phyloP scores from a whole-genome alignment of 1,140 invertebrate species.

The Hydropsyche tenuis region DNA sequence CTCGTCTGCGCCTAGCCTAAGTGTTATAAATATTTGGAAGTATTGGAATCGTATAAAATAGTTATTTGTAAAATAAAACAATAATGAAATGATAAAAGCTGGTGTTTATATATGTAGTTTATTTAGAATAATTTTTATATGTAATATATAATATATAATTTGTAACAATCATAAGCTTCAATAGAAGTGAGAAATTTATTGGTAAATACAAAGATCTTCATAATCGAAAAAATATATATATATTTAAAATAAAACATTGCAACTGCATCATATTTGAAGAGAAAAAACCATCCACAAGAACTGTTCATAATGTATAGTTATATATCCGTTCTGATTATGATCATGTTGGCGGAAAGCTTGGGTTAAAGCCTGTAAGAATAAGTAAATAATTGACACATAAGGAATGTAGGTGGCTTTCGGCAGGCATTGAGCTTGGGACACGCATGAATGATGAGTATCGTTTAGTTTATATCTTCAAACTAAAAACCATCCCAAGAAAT shows the following conservation, averaged over 20 bases:
- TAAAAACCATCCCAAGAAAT: constrained; percentile 95
- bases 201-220: no score
- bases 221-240: neutral
- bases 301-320: constrained; percentile 96
- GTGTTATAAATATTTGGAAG: no score
- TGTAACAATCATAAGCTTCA: no score
- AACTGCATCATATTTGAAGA: constrained; percentile 76
- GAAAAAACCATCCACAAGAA: constrained; percentile 96
- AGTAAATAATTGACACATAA: constrained; percentile 34
- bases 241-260: neutral
- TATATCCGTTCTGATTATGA: constrained; percentile 92
- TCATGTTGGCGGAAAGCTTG: constrained; percentile 88
- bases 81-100: no score
- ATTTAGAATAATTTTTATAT: no score
- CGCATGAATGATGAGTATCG: neutral
- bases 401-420: neutral
- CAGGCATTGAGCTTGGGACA: neutral
- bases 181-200: no score
- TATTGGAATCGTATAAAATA: no score
- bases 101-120: no score
- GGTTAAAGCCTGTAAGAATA: constrained; percentile 83
- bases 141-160: no score
- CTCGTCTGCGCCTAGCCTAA: no score
- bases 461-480: constrained; percentile 78
- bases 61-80: no score